Evolutionary conservation across 92 coral and sea anemone species (phyloP).

Genomic region (Nematostella vectensis): DNA sequence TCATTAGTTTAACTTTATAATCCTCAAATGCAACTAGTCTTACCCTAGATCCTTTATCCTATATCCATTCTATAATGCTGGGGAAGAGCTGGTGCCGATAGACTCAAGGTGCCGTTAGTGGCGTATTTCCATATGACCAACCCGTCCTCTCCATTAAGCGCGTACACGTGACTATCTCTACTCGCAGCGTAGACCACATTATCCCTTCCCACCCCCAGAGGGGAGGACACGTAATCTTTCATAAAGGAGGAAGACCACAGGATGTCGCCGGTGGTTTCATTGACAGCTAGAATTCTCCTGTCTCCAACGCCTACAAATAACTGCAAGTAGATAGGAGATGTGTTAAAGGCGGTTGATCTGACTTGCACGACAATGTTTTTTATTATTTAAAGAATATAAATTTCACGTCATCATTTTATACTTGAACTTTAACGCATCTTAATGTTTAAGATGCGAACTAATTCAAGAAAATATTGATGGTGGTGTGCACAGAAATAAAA

Average conservation of each 20-base stretch:
- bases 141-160: constrained; percentile 62
- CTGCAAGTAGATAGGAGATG: no score
- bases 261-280: constrained; percentile 52
- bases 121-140: constrained; percentile 66
- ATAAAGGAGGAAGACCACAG: constrained; percentile 79
- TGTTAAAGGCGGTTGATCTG: no score
- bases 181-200: constrained; percentile 69
- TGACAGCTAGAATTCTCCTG: constrained; percentile 66
- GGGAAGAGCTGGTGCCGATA: constrained; percentile 51
- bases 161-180: constrained; percentile 56
- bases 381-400: no score
- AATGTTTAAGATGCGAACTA: no score
- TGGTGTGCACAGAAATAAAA: no score
- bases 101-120: constrained; percentile 60
- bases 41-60: no score
- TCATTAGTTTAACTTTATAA: no score
- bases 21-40: no score
- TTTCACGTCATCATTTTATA: no score
- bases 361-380: no score
- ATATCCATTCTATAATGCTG: constrained; percentile 17
- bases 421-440: no score
- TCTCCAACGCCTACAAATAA: constrained; percentile 76
- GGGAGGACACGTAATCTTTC: constrained; percentile 52
- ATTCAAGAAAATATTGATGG: no score
- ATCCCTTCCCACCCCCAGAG: constrained; percentile 57